Percentiles rank a stretch among this genome's conserved stretches.
These are phyloP conservation scores for Dusona sp. DNA, from an alignment of 2,888 invertebrate genomes.

Conservation along the genomic window DNA sequence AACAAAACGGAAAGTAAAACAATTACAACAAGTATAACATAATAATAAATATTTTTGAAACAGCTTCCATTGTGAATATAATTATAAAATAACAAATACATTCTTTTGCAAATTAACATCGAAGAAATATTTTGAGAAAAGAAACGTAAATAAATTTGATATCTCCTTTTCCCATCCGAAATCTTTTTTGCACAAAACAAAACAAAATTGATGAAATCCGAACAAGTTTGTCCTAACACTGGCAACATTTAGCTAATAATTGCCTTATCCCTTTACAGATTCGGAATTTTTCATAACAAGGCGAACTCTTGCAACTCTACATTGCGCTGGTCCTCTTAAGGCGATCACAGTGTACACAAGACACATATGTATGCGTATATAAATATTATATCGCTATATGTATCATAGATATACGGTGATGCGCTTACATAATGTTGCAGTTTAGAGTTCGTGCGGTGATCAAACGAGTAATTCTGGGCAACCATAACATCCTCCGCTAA, in stretches of 20 bases:
- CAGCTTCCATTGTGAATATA: neutral
- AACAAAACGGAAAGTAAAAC: too few species aligned
- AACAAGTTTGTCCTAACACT: neutral
- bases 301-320: neutral
- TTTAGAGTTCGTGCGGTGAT: conserved; percentile 68
- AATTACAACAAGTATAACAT: too few species aligned
- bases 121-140: neutral
- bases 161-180: neutral
- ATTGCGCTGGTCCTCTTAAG: conserved; percentile 3
- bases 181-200: neutral
- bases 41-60: too few species aligned
- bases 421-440: conserved; percentile 40
- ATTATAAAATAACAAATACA: neutral
- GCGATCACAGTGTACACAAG: neutral
- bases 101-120: neutral
- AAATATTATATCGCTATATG: neutral
- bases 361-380: neutral
- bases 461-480: conserved; percentile 75
- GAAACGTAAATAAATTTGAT: neutral
- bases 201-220: neutral
- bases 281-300: conserved; percentile 2
- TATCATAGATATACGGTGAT: neutral
- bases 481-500: conserved; percentile 74
- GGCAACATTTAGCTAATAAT: neutral
- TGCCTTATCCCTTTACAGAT: neutral